A percentile compares a stretch with the other conserved stretches of the same genome.
Evolutionary conservation across 2,888 invertebrate genomes (phyloP).

Genomic region (Oegoconia quadripuncta): DNA sequence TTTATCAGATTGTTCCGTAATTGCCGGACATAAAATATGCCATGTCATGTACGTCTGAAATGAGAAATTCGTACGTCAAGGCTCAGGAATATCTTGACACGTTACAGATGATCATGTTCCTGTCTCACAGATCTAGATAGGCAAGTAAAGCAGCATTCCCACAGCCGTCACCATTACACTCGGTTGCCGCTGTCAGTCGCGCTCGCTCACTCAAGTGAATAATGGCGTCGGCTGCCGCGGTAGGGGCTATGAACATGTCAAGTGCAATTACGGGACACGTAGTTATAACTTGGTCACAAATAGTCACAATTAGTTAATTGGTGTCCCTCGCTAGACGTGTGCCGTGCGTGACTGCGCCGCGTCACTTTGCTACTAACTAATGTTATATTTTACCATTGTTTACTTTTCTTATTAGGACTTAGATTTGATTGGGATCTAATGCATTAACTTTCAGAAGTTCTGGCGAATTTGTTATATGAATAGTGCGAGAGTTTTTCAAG

Average conservation of each 20-base stretch:
- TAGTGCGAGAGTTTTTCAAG: no score
- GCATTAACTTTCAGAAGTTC: no score
- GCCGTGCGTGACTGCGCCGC: slow-evolving; percentile 19
- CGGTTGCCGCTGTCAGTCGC: slow-evolving; percentile 1
- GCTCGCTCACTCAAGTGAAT: slow-evolving; percentile 7
- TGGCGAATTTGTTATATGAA: no score
- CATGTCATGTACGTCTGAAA: no score
- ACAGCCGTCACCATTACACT: slow-evolving; percentile 1
- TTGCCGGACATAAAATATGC: no score
- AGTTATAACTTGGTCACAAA: slow-evolving; percentile 25
- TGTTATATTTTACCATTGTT: background rate
- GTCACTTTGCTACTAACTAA: slow-evolving; percentile 5
- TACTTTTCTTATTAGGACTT: no score
- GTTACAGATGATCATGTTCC: no score
- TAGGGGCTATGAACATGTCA: slow-evolving; percentile 13
- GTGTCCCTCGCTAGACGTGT: slow-evolving; percentile 11
- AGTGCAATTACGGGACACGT: slow-evolving; percentile 9
- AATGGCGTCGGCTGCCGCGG: slow-evolving; percentile 1
- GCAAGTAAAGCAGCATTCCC: slow-evolving; percentile 1
- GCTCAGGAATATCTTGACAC: no score
- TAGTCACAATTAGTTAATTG: slow-evolving; percentile 46
- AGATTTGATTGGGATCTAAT: no score
- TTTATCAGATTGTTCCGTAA: no score
- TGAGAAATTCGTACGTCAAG: no score
- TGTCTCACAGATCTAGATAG: background rate